Base-by-base conservation (phyloP, 2,888 invertebrate species). In the Aleiodes leptofemur region DNA sequence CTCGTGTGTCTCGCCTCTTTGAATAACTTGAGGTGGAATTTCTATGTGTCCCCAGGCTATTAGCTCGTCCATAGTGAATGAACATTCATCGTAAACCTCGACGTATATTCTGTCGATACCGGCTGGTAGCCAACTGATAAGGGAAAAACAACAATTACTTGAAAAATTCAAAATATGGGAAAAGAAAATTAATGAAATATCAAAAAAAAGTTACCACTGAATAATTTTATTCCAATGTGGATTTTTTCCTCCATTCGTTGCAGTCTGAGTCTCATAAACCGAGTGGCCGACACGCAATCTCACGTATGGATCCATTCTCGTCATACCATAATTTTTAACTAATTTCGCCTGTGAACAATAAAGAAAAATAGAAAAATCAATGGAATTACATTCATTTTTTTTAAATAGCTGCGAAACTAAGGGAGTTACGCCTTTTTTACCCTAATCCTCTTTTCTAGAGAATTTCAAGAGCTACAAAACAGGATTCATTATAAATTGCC, bases 31-130 rank as follows among this genome's bases (percentile, higher is more conserved):
- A 69, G 93, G 93, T 0, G 98, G 97, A 83, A 99, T 96, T 73
- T 93, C 93, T 85, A 98, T 94, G 88, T 97, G 96, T 0, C 96
- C 93, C 97, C 97, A 98, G 0, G 98, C 99, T 82, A 99, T 95
- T 77, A 97, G 91, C 90, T 98, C 98, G 90, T 99, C 98, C 93
- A 96, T 95, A 23, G 97, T 96, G 90, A 99, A 98, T 14, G 98
- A 97, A 88, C 97, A 95, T 91, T 98, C 99, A 90, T 99, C 99
- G 90, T 96, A 99, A 81, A 99, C 95, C 92, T 99, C 98, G 83
- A 99, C 87, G 86, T 96, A 96, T 81, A 99, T 93, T 11, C 95
- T 94, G 86, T 95, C 95, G 13, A 98, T 96, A 59, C 98, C 98
- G 80, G 94, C 93, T 0, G 98, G 97, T 76, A 98, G 91, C 82